phyloP scores from a whole-genome alignment of 2,888 invertebrate species.

The Stenchaetothrips biformis region DNA sequence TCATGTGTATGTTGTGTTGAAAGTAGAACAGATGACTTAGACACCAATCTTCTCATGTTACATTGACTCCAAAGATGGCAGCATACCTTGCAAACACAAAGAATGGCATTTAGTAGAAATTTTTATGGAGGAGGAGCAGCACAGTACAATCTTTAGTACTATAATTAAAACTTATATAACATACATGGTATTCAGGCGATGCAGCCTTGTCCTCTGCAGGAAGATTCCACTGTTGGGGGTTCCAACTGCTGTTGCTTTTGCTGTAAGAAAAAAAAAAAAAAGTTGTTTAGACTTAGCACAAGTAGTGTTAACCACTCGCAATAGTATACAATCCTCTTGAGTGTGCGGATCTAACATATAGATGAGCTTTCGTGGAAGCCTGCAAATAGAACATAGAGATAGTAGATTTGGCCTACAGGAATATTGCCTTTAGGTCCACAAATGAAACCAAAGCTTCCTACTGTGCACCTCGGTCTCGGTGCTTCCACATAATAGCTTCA shows the following conservation, averaged over 20 bases:
- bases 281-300: constrained; percentile 43
- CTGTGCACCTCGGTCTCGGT: neutral
- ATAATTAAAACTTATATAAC: constrained; percentile 33
- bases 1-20: constrained; percentile 45
- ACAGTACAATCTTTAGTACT: constrained; percentile 1
- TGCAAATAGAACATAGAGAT: constrained; percentile 34
- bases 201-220: constrained; percentile 52
- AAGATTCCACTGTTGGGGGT: constrained; percentile 47
- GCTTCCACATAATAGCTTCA: constrained; percentile 11
- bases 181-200: constrained; percentile 53
- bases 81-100: constrained; percentile 43
- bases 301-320: constrained; percentile 46
- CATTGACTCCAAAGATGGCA: constrained; percentile 46
- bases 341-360: constrained; percentile 47
- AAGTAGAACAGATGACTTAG: constrained; percentile 44
- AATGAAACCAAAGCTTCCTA: constrained; percentile 17
- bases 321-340: constrained; percentile 46
- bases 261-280: too few species aligned
- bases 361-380: constrained; percentile 46
- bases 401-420: neutral
- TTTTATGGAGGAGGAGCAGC: neutral
- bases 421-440: neutral
- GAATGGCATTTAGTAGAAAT: constrained; percentile 28
- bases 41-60: constrained; percentile 44
- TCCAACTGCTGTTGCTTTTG: constrained; percentile 46